A percentile compares a stretch with the other conserved stretches of the same genome.
These are phyloP conservation scores for Erpetoichthys calabaricus DNA, from an alignment of 2,797 vertebrate species.

Conservation along the genomic window DNA sequence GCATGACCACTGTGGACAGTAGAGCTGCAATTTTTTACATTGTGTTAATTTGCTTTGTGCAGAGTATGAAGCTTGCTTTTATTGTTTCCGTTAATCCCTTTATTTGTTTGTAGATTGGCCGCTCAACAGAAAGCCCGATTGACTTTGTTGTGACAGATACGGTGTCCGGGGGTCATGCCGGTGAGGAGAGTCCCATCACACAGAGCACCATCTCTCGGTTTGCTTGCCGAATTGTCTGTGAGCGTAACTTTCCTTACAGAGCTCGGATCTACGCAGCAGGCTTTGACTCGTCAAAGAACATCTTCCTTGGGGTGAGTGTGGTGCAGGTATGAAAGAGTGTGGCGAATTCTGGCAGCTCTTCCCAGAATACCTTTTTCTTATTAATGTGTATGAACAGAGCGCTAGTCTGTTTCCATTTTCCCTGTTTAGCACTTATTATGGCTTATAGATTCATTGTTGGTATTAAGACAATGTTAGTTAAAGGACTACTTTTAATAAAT, in stretches of 20 bases:
- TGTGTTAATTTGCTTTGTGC: no score
- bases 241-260: constrained; percentile 74
- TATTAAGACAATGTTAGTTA: no score
- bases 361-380: no score
- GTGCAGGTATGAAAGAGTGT: background rate
- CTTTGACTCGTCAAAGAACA: constrained; percentile 98
- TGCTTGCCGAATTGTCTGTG: constrained; percentile 89
- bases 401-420: no score
- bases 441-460: no score
- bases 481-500: no score
- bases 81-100: no score
- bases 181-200: constrained; percentile 82
- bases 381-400: no score
- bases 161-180: constrained; percentile 73
- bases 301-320: constrained; percentile 91
- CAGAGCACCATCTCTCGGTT: constrained; percentile 98
- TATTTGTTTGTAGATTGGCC: constrained; percentile 66
- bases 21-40: no score
- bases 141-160: constrained; percentile 98
- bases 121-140: constrained; percentile 93
- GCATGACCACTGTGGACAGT: no score
- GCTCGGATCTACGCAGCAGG: constrained; percentile 92
- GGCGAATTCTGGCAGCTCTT: background rate
- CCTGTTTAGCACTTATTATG: no score
- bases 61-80: no score